Evolutionary conservation across 2,113 vertebrate genomes (phyloP).

Genomic region (Syngnathoides biaculeatus): DNA sequence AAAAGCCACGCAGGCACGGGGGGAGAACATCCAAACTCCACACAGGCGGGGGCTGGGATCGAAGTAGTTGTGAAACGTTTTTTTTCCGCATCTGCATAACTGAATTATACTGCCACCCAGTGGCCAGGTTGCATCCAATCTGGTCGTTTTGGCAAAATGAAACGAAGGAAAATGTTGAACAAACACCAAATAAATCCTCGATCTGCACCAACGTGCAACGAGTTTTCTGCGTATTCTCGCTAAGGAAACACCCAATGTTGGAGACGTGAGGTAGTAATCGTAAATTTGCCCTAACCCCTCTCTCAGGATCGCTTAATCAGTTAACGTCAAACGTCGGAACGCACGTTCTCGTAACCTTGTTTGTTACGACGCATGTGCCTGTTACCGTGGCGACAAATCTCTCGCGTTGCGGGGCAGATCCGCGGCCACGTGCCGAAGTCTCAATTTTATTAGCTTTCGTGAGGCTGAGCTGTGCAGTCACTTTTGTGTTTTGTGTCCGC

Average conservation of each 20-base stretch:
- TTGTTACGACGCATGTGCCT: slow-evolving; percentile 21
- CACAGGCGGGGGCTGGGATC: too few relatives aligned
- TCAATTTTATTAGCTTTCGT: slow-evolving; percentile 32
- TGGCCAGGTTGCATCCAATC: too few relatives aligned
- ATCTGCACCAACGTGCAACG: background rate
- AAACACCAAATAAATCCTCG: background rate
- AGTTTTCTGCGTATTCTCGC: background rate
- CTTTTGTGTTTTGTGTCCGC: background rate
- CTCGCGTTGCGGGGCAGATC: slow-evolving; percentile 18
- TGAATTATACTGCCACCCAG: too few relatives aligned
- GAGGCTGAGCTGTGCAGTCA: background rate
- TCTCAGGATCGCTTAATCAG: background rate
- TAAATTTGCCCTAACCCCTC: background rate
- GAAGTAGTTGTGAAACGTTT: too few relatives aligned
- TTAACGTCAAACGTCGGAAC: slow-evolving; percentile 4
- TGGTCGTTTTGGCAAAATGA: too few relatives aligned
- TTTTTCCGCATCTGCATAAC: too few relatives aligned
- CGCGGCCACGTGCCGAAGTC: slow-evolving; percentile 35
- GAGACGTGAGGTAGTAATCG: background rate
- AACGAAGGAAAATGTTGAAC: background rate
- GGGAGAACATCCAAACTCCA: too few relatives aligned
- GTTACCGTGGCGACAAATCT: slow-evolving; percentile 44
- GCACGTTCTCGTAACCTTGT: slow-evolving; percentile 27
- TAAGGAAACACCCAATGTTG: background rate
- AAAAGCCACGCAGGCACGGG: too few relatives aligned